These are phyloP conservation scores for Vanacampus margaritifer DNA, from an alignment of 2,113 vertebrate species.

Conservation along the genomic window DNA sequence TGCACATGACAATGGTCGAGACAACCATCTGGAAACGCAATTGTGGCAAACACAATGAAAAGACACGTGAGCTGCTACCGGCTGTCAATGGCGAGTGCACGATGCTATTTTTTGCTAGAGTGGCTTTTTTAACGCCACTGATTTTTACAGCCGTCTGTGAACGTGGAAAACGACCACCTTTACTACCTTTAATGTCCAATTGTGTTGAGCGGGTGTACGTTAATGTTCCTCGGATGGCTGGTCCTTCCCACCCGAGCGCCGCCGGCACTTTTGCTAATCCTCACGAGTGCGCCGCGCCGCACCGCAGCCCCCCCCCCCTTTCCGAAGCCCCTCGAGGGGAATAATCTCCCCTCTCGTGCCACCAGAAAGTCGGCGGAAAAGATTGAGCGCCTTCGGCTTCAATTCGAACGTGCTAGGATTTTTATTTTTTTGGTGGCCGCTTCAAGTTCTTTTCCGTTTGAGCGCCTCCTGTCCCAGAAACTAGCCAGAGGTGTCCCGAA, in stretches of 20 bases:
- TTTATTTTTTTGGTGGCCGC: constrained; percentile 56
- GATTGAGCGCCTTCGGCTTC: constrained; percentile 42
- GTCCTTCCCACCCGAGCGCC: constrained; percentile 33
- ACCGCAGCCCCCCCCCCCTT: constrained; percentile 19
- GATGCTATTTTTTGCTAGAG: not conserved
- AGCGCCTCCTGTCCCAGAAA: constrained; percentile 79
- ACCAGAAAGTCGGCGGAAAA: constrained; percentile 35
- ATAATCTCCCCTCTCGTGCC: constrained; percentile 48
- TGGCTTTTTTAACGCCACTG: constrained; percentile 9
- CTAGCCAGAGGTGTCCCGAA: constrained; percentile 73
- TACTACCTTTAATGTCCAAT: constrained; percentile 34
- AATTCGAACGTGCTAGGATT: constrained; percentile 58
- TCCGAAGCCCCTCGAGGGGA: constrained; percentile 16
- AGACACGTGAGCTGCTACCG: not conserved
- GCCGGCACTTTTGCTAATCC: constrained; percentile 51
- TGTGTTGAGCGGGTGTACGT: constrained; percentile 34
- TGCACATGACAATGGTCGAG: no score
- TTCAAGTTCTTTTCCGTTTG: constrained; percentile 61
- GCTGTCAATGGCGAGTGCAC: no score
- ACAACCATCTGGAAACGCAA: no score
- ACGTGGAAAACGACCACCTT: constrained; percentile 10
- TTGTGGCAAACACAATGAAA: no score
- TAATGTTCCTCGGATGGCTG: constrained; percentile 42
- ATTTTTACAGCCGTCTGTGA: constrained; percentile 14
- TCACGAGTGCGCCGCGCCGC: constrained; percentile 39